A percentile compares a stretch with the other conserved stretches of the same genome.
These are phyloP conservation scores for Drosophila paulistorum DNA, from an alignment of 1,140 invertebrate genomes.

Conservation along the genomic window DNA sequence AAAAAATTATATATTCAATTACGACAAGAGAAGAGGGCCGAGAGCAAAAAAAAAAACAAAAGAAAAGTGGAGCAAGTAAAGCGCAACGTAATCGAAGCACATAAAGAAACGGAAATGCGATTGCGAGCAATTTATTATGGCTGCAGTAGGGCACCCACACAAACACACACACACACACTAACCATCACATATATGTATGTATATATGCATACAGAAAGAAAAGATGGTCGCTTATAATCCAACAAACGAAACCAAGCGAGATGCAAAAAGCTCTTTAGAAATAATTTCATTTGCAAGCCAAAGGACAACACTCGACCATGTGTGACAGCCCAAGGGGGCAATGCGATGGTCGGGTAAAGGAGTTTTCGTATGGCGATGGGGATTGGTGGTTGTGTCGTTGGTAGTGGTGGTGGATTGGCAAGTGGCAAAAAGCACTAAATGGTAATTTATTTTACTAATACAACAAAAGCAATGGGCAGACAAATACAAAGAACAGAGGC, in stretches of 20 bases:
- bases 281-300: conserved; percentile 79
- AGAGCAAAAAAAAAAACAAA: conserved; percentile 10
- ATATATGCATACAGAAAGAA: not conserved
- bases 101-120: conserved; percentile 81
- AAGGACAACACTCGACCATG: conserved; percentile 76
- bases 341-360: not conserved
- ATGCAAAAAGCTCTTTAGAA: conserved; percentile 73
- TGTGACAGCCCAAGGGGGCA: conserved; percentile 62
- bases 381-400: not conserved
- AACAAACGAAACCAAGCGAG: conserved; percentile 53
- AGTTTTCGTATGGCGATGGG: not conserved
- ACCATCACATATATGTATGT: conserved; percentile 6
- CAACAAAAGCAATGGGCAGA: conserved; percentile 65
- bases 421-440: conserved; percentile 81
- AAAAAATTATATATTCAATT: conserved; percentile 81
- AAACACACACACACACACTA: conserved; percentile 2
- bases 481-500: conserved; percentile 27
- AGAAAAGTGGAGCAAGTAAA: conserved; percentile 71
- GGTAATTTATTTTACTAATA: conserved; percentile 82
- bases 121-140: conserved; percentile 81
- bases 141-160: conserved; percentile 51
- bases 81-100: conserved; percentile 77
- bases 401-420: conserved; percentile 23
- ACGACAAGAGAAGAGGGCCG: conserved; percentile 35
- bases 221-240: conserved; percentile 70